phyloP scores from a whole-genome alignment of 2,888 invertebrate species.

The Carpatolechia fugitivella region DNA sequence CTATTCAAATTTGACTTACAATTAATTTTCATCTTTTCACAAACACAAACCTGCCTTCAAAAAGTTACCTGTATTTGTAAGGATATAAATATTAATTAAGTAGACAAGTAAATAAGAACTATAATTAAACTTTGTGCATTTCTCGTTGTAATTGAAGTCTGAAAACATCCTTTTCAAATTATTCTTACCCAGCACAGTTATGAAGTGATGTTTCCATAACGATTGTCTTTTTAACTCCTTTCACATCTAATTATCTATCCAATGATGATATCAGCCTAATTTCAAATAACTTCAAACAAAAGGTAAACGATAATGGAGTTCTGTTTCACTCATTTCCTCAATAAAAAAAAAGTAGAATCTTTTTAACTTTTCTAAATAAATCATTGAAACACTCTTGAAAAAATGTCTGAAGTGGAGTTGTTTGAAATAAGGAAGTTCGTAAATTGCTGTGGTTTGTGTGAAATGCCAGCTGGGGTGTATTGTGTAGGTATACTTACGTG shows the following conservation, averaged over 20 bases:
- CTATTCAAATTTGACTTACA: neutral
- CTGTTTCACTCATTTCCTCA: neutral
- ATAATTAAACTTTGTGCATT: neutral
- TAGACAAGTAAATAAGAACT: neutral
- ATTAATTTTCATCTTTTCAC: neutral
- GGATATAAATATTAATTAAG: neutral
- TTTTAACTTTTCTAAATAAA: neutral
- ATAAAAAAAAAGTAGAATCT: neutral
- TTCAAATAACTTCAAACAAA: constrained; percentile 5
- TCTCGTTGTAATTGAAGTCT: neutral
- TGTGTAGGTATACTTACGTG: neutral
- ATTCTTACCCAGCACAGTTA: neutral
- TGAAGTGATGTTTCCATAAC: constrained; percentile 1
- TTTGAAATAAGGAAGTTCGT: constrained; percentile 5
- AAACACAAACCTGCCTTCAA: constrained; percentile 1
- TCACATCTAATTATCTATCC: constrained; percentile 4
- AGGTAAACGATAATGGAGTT: neutral
- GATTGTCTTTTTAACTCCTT: constrained; percentile 1
- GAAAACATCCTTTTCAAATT: neutral
- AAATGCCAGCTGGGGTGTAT: neutral
- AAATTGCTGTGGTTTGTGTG: constrained; percentile 1
- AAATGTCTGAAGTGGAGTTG: constrained; percentile 1
- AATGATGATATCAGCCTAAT: constrained; percentile 1
- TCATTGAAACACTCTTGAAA: neutral
- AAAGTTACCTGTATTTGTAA: neutral